Percentiles rank a stretch among this genome's conserved stretches.
These are phyloP conservation scores for Podargus strigoides DNA, from an alignment of 2,797 vertebrate genomes.

Conservation along the genomic window DNA sequence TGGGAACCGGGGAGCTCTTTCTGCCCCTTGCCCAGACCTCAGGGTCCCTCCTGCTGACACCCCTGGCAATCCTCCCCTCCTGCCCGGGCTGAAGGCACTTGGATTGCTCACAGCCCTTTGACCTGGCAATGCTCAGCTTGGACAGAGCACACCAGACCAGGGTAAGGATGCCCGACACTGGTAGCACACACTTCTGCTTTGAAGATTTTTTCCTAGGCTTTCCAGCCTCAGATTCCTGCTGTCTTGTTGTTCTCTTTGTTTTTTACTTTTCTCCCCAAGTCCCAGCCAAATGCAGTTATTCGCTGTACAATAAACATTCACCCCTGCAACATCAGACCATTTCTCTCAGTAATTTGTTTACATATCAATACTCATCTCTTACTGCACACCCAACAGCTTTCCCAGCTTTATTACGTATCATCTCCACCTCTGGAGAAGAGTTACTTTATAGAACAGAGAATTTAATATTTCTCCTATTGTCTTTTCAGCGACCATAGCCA, in stretches of 20 bases:
- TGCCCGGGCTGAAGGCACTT: background rate
- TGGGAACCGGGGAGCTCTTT: background rate
- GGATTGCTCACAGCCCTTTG: background rate
- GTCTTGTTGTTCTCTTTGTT: background rate
- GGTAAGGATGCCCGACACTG: background rate
- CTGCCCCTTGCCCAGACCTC: background rate
- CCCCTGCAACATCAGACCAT: background rate
- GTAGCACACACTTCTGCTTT: background rate
- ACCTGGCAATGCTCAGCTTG: background rate
- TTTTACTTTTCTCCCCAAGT: background rate
- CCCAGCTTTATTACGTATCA: background rate
- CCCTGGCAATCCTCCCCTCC: background rate
- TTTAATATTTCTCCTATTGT: background rate
- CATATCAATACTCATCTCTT: background rate
- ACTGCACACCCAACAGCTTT: background rate
- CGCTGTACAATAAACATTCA: background rate
- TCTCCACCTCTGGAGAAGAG: background rate
- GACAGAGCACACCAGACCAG: background rate
- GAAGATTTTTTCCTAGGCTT: background rate
- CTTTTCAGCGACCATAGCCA: background rate
- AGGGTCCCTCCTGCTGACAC: background rate
- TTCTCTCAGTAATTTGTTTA: background rate
- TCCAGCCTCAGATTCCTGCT: background rate
- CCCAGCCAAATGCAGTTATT: background rate
- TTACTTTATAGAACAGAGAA: background rate